Conservation (phyloP, 1,140 invertebrate species). For the Trachelipus rathkii region DNA sequence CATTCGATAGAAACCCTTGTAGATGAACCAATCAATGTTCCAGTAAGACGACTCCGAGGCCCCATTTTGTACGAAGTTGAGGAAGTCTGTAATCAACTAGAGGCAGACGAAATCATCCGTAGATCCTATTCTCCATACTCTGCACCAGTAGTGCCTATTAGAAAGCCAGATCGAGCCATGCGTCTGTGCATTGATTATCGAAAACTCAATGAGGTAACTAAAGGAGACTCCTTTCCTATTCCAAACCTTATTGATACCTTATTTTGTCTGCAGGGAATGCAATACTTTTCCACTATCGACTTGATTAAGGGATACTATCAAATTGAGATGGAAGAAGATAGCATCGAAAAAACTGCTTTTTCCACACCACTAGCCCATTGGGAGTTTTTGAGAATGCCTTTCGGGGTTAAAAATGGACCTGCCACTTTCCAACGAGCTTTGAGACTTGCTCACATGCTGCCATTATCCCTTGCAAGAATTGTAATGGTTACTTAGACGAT, state of each 20-base stretch:
- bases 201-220: not conserved
- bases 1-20: too few relatives aligned
- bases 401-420: not conserved
- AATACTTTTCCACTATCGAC: not conserved
- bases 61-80: too few relatives aligned
- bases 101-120: too few relatives aligned
- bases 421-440: not conserved
- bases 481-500: not conserved
- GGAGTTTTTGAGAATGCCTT: not conserved
- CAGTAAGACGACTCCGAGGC: too few relatives aligned
- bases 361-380: not conserved
- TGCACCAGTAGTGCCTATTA: too few relatives aligned
- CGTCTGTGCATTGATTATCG: too few relatives aligned
- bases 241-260: not conserved
- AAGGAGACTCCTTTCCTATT: not conserved
- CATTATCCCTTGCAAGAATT: not conserved
- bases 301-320: not conserved
- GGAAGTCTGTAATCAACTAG: too few relatives aligned
- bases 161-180: too few relatives aligned
- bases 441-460: not conserved
- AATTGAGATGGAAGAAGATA: not conserved
- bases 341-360: not conserved
- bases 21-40: too few relatives aligned
- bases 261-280: not conserved
- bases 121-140: too few relatives aligned